Conservation (phyloP, 2,113 vertebrate species). For the Podarcis raffonei region DNA sequence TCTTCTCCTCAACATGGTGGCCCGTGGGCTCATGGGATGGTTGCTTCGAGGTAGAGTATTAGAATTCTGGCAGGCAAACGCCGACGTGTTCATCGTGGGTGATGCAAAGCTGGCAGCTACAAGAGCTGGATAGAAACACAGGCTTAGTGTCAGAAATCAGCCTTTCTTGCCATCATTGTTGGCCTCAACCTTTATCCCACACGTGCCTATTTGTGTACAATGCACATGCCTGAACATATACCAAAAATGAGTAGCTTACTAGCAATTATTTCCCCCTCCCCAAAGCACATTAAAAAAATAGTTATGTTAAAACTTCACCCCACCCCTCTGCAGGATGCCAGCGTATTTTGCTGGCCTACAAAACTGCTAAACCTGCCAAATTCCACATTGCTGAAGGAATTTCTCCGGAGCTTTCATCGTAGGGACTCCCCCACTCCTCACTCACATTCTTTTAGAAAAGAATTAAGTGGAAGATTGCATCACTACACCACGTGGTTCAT, state of each 20-base stretch:
- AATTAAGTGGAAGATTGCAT: neutral
- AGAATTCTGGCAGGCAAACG: constrained; percentile 87
- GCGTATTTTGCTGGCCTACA: neutral
- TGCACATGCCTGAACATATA: neutral
- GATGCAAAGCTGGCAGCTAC: constrained; percentile 91
- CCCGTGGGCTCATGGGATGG: constrained; percentile 88
- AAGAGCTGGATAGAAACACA: constrained; percentile 77
- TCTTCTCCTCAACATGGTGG: constrained; percentile 84
- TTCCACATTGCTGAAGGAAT: neutral
- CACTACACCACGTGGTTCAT: neutral
- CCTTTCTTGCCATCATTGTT: neutral
- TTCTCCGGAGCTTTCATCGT: neutral
- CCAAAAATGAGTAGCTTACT: neutral
- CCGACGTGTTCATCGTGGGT: constrained; percentile 84
- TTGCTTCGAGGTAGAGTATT: constrained; percentile 85
- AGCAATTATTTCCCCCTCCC: neutral
- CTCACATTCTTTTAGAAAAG: neutral
- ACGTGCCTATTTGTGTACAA: neutral
- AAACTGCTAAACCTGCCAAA: neutral
- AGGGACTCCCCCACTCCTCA: no score
- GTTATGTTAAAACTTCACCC: neutral
- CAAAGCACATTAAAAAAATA: neutral
- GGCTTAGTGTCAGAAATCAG: fast-evolving
- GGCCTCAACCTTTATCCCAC: neutral
- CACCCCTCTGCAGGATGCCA: neutral